Evolutionary conservation across 1,140 invertebrate species (phyloP), one percentile per base, ranked within the genome.

Genomic region (Ptiloglossa arizonensis): DNA sequence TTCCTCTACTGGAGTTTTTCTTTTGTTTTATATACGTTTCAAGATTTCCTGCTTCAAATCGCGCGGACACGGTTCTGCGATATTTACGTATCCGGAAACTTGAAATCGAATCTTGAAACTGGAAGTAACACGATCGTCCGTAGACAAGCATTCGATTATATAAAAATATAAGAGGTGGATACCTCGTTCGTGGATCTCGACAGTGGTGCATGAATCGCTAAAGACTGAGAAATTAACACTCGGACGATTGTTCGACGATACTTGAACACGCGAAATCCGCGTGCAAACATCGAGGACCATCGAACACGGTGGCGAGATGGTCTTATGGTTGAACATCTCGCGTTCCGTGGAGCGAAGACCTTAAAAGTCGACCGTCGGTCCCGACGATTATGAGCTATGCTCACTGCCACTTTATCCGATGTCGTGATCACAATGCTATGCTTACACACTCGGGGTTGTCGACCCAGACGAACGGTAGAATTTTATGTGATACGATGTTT

Each of bases 401-500:
- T 46, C n/a, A 54, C 73, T 69, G 64, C 73, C 73, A 76, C 69
- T 76, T 76, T 69, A 60, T 76, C 73, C 46, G 6, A 19, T 35
- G 41, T 27, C 41, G 44, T 6, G 73, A 75, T 75, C 73, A 41
- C 64, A 69, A 75, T 46, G 52, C 27, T 46, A 29, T 56, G 62
- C 64, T 32, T 44, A 29, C 52, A 44, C 19, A 52, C 32, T 56
- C 0, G 54, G 19, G 73, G 64, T 69, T 27, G 19, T 68, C 38
- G 64, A 68, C 73, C 73, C 19, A 6, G 3, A 8, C n/a, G n/a
- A 60, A 62, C 22, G 1, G 29, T n/a, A 13, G 32, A 19, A 41
- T 62, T 62, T 19, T 15, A 32, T 32, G 9, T 27, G 62, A 67
- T 6, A 44, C 46, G 19, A 35, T 22, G 29, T 64, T 73, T 41